Evolutionary conservation across 2,797 vertebrate species (phyloP).

Genomic region (Paramormyrops hopkinsi): DNA sequence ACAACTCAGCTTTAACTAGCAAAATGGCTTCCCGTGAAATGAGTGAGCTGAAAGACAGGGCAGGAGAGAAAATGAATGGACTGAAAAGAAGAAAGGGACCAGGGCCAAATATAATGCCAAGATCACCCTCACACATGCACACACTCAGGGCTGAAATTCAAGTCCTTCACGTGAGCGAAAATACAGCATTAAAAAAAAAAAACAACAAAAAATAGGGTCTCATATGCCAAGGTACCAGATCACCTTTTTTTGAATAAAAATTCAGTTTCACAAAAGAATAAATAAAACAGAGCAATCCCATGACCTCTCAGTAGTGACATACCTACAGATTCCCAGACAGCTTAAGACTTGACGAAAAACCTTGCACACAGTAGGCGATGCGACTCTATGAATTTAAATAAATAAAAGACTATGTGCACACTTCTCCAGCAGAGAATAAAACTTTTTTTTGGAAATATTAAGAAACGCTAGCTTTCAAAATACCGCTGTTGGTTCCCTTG

Average conservation of each 20-base stretch:
- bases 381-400: conserved; percentile 11
- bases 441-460: background rate
- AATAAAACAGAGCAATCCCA: conserved; percentile 17
- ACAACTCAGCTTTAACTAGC: background rate
- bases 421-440: background rate
- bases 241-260: conserved; percentile 4
- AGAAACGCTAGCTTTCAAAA: conserved; percentile 10
- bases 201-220: background rate
- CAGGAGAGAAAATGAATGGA: conserved; percentile 23
- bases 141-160: background rate
- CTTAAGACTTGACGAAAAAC: conserved; percentile 9
- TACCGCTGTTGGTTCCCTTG: conserved; percentile 35
- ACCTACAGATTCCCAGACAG: background rate
- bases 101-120: conserved; percentile 44
- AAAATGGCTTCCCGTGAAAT: background rate
- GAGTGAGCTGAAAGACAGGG: conserved; percentile 19
- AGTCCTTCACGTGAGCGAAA: background rate
- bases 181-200: conserved; percentile 10
- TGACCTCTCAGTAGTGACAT: background rate
- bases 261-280: conserved; percentile 12
- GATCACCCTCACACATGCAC: conserved; percentile 20
- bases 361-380: background rate
- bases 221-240: background rate
- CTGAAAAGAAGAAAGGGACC: conserved; percentile 32
- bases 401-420: conserved; percentile 22